Conservation (phyloP, 1,140 invertebrate genomes). For the Vanessa atalanta region DNA sequence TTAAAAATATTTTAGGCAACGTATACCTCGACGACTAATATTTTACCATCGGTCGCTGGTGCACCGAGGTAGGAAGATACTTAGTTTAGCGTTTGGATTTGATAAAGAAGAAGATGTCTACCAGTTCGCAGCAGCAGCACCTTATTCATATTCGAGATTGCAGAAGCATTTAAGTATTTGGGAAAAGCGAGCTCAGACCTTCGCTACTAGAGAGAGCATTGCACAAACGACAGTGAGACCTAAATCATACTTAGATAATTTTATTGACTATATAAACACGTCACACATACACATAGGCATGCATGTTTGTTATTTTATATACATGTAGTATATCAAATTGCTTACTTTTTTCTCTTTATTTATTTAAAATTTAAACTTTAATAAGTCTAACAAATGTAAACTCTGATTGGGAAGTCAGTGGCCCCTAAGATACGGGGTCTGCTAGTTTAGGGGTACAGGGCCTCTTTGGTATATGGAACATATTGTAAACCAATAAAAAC, state of each 20-base stretch:
- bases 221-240: slow-evolving; percentile 85
- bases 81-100: slow-evolving; percentile 97
- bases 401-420: too few species aligned
- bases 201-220: slow-evolving; percentile 86
- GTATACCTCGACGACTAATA: slow-evolving; percentile 91
- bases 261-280: too few species aligned
- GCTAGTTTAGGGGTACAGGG: too few species aligned
- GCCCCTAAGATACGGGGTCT: too few species aligned
- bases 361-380: too few species aligned
- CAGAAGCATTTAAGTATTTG: slow-evolving; percentile 91
- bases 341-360: too few species aligned
- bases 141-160: slow-evolving; percentile 95
- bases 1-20: slow-evolving; percentile 85
- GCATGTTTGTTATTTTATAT: neutral
- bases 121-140: slow-evolving; percentile 95
- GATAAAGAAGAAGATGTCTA: slow-evolving; percentile 96
- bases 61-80: slow-evolving; percentile 95
- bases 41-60: slow-evolving; percentile 96
- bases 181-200: slow-evolving; percentile 82
- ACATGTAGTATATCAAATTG: too few species aligned
- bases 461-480: too few species aligned
- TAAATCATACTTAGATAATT: neutral
- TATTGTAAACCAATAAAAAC: too few species aligned
- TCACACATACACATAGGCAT: too few species aligned
- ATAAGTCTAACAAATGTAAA: too few species aligned